These are phyloP conservation scores for Plagodis dolabraria DNA, from an alignment of 2,888 invertebrate genomes.

Conservation along the genomic window DNA sequence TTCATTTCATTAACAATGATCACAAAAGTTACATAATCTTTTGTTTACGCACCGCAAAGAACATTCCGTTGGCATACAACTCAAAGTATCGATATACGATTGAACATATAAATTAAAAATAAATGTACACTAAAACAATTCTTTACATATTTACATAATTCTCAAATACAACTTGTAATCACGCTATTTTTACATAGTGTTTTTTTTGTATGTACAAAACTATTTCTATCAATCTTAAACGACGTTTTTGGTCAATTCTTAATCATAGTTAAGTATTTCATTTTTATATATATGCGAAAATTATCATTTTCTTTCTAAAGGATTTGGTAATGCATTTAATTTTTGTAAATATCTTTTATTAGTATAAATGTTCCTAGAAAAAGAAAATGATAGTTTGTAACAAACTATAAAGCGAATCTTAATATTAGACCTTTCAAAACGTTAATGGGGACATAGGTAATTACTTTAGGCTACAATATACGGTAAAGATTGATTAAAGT, in stretches of 20 bases:
- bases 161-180: conserved; percentile 78
- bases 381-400: conserved; percentile 18
- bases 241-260: conserved; percentile 83
- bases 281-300: conserved; percentile 52
- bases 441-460: conserved; percentile 51
- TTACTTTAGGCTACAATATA: conserved; percentile 49
- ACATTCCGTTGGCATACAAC: conserved; percentile 75
- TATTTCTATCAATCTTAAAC: conserved; percentile 67
- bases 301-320: conserved; percentile 46
- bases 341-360: conserved; percentile 14
- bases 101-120: conserved; percentile 73
- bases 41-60: conserved; percentile 79
- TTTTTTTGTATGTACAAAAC: conserved; percentile 65
- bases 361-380: conserved; percentile 16
- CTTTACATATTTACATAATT: conserved; percentile 74
- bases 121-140: conserved; percentile 68
- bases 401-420: conserved; percentile 49
- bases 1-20: conserved; percentile 82
- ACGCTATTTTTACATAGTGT: conserved; percentile 67
- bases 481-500: conserved; percentile 42
- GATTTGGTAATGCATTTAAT: neutral
- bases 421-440: conserved; percentile 54
- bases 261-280: conserved; percentile 64
- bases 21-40: conserved; percentile 75
- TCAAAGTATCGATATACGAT: conserved; percentile 63